Evolutionary conservation across 2,113 vertebrate species (phyloP).

Genomic region (Henicopernis longicauda): DNA sequence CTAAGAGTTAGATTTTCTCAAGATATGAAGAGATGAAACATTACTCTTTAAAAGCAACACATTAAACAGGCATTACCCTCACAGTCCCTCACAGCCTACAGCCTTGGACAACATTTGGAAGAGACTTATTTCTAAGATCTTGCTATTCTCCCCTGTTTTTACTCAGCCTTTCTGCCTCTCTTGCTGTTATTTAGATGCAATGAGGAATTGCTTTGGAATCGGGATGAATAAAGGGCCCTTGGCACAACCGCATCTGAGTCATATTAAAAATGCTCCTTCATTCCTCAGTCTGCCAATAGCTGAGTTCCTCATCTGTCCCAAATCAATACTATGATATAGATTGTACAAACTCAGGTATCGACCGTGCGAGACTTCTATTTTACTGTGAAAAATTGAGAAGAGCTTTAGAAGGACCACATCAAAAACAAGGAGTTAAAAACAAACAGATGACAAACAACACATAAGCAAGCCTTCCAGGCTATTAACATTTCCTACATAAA

Average conservation of each 20-base stretch:
- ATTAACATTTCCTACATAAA: background rate
- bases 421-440: background rate
- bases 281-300: conserved; percentile 4
- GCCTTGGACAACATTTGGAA: background rate
- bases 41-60: conserved; percentile 30
- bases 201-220: background rate
- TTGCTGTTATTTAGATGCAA: background rate
- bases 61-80: background rate
- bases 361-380: background rate
- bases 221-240: background rate
- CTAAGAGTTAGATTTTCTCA: background rate
- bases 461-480: background rate
- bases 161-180: background rate
- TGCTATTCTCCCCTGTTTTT: background rate
- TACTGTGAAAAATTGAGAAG: background rate
- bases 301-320: conserved; percentile 17
- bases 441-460: background rate
- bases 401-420: background rate
- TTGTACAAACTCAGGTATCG: background rate
- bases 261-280: conserved; percentile 37
- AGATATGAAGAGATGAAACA: background rate
- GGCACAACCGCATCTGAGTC: background rate
- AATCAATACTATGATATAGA: conserved; percentile 24
- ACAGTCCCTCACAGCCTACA: background rate
- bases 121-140: background rate